Evolutionary conservation across 2,797 vertebrate species (phyloP).

Genomic region (Pteropus rufus): DNA sequence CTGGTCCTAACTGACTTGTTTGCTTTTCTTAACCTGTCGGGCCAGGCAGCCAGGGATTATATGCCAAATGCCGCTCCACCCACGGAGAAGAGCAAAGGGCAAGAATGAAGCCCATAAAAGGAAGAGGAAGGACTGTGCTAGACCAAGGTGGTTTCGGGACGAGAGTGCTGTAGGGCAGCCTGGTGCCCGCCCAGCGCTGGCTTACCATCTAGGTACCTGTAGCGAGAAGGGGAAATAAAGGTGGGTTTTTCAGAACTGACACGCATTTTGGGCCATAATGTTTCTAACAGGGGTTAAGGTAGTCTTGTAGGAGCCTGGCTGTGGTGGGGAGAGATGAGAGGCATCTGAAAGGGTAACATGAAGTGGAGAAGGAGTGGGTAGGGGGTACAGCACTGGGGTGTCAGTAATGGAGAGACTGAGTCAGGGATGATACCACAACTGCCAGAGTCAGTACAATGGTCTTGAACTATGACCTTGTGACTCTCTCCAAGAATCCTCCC

Average conservation of each 20-base stretch:
- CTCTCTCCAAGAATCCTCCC: not conserved
- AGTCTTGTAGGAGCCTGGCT: not conserved
- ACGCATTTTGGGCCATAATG: not conserved
- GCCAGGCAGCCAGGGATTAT: not conserved
- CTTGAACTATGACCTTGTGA: not conserved
- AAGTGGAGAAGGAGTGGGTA: not conserved
- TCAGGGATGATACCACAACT: not conserved
- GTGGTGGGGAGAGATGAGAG: not conserved
- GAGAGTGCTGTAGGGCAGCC: not conserved
- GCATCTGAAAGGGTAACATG: not conserved
- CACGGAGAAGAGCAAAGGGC: not conserved
- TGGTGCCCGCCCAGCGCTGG: not conserved
- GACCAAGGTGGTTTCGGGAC: not conserved
- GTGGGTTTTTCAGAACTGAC: not conserved
- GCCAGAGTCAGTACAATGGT: not conserved
- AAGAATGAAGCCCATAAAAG: not conserved
- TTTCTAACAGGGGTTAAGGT: not conserved
- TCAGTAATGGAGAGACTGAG: not conserved
- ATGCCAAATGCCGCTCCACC: constrained; percentile 3
- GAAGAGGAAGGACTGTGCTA: not conserved
- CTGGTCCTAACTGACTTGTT: not conserved
- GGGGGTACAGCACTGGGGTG: fast-evolving
- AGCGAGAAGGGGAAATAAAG: not conserved
- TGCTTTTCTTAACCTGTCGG: not conserved
- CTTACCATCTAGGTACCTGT: not conserved